A percentile compares a stretch with the other conserved stretches of the same genome.
Conservation (phyloP, 1,140 invertebrate genomes). For the Pachypeltis micranthus region DNA sequence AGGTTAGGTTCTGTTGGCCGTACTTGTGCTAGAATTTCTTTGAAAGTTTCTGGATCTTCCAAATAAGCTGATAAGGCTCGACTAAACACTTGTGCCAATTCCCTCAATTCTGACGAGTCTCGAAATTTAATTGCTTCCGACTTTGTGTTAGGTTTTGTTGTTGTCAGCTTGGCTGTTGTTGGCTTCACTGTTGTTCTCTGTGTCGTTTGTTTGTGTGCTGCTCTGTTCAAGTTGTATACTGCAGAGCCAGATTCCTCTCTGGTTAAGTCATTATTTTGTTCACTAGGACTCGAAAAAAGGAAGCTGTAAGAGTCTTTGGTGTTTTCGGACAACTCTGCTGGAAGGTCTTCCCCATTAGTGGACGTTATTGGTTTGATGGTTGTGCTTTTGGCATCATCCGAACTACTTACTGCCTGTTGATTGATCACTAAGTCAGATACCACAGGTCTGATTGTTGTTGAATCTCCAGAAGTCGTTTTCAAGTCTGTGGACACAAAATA, state of each 20-base stretch:
- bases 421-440: constrained; percentile 12
- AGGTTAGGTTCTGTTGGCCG: constrained; percentile 56
- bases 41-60: constrained; percentile 64
- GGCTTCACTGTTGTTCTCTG: constrained; percentile 27
- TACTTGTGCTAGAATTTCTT: constrained; percentile 56
- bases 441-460: constrained; percentile 2
- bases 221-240: not conserved
- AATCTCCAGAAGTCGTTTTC: not conserved
- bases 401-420: not conserved
- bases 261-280: not conserved
- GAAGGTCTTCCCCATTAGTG: constrained; percentile 18
- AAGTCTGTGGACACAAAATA: constrained; percentile 49
- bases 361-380: not conserved
- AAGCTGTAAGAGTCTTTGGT: constrained; percentile 27
- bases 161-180: constrained; percentile 43
- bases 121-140: constrained; percentile 21
- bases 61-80: constrained; percentile 66
- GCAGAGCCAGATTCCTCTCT: constrained; percentile 1
- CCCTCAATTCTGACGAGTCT: constrained; percentile 43
- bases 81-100: constrained; percentile 69
- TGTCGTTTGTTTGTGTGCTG: not conserved
- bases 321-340: constrained; percentile 25
- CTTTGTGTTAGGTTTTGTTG: constrained; percentile 33
- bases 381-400: not conserved
- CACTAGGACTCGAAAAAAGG: constrained; percentile 22